These are phyloP conservation scores for Amblyjoppa proteus DNA, from an alignment of 2,888 invertebrate genomes.

Conservation along the genomic window DNA sequence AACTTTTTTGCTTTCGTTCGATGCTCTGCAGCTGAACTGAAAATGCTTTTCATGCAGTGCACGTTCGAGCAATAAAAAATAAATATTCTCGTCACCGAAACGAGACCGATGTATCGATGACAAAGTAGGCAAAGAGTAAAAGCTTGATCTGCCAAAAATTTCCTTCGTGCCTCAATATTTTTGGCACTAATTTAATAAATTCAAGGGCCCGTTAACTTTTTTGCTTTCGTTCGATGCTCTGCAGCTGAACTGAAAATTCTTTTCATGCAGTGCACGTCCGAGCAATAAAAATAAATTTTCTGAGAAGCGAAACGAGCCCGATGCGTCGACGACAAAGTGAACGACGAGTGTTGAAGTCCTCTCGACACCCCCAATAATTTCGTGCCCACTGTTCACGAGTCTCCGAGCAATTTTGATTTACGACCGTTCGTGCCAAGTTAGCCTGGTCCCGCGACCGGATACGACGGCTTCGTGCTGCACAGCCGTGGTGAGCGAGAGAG, in stretches of 20 bases:
- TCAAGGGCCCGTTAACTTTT: neutral
- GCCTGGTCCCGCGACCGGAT: slow-evolving; percentile 53
- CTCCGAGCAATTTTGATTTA: slow-evolving; percentile 64
- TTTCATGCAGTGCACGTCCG: slow-evolving; percentile 38
- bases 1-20: neutral
- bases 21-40: neutral
- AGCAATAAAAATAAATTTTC: slow-evolving; percentile 44
- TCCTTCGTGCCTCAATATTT: too few relatives aligned
- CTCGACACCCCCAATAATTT: slow-evolving; percentile 60
- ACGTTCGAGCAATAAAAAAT: slow-evolving; percentile 36
- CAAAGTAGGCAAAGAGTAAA: slow-evolving; percentile 38
- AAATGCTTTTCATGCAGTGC: slow-evolving; percentile 14
- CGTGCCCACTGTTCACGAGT: slow-evolving; percentile 31
- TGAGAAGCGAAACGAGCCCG: slow-evolving; percentile 12
- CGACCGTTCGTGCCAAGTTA: slow-evolving; percentile 58
- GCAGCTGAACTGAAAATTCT: neutral
- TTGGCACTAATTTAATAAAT: neutral
- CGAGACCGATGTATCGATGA: slow-evolving; percentile 9
- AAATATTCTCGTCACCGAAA: slow-evolving; percentile 27
- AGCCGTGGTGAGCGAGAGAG: slow-evolving; percentile 7
- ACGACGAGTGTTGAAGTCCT: slow-evolving; percentile 47
- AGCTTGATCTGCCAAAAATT: too few relatives aligned
- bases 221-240: neutral
- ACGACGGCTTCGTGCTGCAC: slow-evolving; percentile 54
- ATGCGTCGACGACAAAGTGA: slow-evolving; percentile 37